These are phyloP conservation scores for Rhinolophus sinicus DNA, from an alignment of 2,113 vertebrate species.

Conservation along the genomic window DNA sequence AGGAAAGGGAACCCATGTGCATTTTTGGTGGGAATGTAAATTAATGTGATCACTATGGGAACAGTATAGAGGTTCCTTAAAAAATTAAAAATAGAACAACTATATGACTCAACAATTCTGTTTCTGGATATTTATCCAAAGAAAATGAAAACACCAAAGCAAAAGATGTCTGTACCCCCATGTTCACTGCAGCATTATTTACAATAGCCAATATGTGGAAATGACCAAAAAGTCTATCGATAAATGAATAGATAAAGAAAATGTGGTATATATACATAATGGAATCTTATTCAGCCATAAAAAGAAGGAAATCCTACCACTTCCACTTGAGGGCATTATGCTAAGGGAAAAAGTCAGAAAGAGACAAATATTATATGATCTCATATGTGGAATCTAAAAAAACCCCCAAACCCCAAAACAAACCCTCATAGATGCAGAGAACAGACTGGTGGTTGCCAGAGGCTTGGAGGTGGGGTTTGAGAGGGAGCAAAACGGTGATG, in stretches of 20 bases:
- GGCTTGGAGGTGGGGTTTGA: accelerated
- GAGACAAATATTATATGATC: neutral
- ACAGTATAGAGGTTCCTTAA: neutral
- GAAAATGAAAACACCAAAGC: neutral
- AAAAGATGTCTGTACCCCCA: neutral
- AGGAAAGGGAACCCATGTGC: neutral
- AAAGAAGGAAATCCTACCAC: neutral
- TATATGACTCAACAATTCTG: neutral
- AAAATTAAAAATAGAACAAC: neutral
- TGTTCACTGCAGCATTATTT: neutral
- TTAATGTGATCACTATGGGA: neutral
- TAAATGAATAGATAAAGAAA: neutral
- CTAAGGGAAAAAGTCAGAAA: neutral
- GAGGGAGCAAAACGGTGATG: neutral
- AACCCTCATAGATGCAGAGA: neutral
- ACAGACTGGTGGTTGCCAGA: neutral
- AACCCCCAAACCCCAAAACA: neutral
- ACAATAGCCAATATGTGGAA: neutral
- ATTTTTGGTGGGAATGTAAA: neutral
- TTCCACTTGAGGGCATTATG: neutral
- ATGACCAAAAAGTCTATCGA: neutral
- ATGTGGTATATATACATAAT: neutral
- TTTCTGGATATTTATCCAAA: neutral
- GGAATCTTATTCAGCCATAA: neutral
- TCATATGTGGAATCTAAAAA: neutral